These are phyloP conservation scores for Sinocyclocheilus grahami DNA, from an alignment of 2,113 vertebrate genomes.

Conservation along the genomic window DNA sequence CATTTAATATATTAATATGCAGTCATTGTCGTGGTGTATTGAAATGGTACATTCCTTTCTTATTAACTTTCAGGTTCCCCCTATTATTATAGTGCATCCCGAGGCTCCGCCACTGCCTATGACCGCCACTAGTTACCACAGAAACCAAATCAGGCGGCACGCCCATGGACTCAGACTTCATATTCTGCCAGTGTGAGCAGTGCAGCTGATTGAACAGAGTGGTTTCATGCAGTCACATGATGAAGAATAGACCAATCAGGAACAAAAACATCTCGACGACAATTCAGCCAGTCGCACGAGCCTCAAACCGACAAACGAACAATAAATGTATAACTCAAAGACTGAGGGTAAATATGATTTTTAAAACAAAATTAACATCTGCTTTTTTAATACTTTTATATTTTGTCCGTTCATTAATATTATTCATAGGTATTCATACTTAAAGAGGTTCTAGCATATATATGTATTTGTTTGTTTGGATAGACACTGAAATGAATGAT, in stretches of 20 bases:
- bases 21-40: conserved; percentile 85
- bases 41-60: conserved; percentile 97
- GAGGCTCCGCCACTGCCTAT: conserved; percentile 99
- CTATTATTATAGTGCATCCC: conserved; percentile 99
- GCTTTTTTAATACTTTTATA: conserved; percentile 49
- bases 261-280: conserved; percentile 18
- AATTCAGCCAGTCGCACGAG: conserved; percentile 29
- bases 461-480: neutral
- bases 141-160: conserved; percentile 98
- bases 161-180: conserved; percentile 94
- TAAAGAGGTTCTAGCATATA: neutral
- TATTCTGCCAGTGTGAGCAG: conserved; percentile 94
- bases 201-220: conserved; percentile 68
- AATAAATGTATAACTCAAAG: conserved; percentile 51
- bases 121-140: conserved; percentile 99
- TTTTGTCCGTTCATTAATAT: conserved; percentile 52
- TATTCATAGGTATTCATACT: neutral
- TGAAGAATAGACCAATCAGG: conserved; percentile 36
- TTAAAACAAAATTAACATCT: conserved; percentile 31
- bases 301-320: conserved; percentile 10
- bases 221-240: conserved; percentile 33
- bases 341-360: conserved; percentile 35
- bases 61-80: conserved; percentile 99
- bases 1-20: neutral
- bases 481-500: neutral